phyloP scores from a whole-genome alignment of 2,797 vertebrate genomes.

The Brachymystax lenok region DNA sequence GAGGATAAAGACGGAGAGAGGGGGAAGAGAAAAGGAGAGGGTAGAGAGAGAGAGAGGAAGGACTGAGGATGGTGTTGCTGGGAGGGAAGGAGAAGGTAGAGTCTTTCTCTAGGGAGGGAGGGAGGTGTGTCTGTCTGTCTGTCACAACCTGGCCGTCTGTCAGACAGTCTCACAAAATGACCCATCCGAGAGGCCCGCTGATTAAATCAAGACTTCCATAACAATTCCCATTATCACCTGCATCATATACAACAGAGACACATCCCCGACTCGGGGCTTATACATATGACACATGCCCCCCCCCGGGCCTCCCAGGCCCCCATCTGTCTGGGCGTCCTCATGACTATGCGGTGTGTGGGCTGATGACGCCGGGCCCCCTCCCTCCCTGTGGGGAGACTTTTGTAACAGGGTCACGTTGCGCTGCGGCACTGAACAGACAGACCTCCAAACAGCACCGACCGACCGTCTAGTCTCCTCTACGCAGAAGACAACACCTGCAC shows the following conservation, averaged over 20 bases:
- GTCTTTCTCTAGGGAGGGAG: too few species aligned
- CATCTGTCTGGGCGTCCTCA: constrained; percentile 46
- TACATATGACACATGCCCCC: not conserved
- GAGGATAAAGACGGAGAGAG: not conserved
- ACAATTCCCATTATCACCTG: too few species aligned
- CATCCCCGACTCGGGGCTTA: not conserved
- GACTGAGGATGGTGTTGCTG: not conserved
- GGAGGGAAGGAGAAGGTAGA: not conserved
- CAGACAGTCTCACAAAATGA: too few species aligned
- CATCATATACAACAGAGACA: too few species aligned
- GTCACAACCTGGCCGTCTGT: too few species aligned
- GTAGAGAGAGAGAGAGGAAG: not conserved
- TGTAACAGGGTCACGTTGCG: constrained; percentile 77
- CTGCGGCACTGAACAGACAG: constrained; percentile 70
- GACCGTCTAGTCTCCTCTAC: not conserved
- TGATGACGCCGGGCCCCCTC: constrained; percentile 14
- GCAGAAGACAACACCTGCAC: not conserved
- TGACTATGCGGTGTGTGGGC: constrained; percentile 34
- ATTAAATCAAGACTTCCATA: too few species aligned
- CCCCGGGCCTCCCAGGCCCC: too few species aligned
- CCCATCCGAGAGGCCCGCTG: too few species aligned
- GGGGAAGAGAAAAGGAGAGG: not conserved
- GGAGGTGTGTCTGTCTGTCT: too few species aligned
- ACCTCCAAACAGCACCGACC: constrained; percentile 36
- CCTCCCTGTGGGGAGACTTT: constrained; percentile 56